Base-by-base conservation (phyloP, 2,888 invertebrate species). In the Drosophila paranaensis region DNA sequence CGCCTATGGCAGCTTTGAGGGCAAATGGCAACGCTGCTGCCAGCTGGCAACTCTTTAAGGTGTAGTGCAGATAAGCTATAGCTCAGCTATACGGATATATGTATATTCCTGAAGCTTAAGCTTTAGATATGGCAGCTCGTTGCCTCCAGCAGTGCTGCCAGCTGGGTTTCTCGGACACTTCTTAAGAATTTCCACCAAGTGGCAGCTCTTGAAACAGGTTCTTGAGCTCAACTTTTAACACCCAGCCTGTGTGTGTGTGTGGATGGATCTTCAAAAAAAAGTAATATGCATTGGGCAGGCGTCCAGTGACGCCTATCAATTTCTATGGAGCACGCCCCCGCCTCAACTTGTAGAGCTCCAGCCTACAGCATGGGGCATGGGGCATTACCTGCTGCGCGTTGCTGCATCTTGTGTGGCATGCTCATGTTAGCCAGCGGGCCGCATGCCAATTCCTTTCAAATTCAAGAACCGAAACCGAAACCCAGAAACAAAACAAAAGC, bases 371-470 rank as follows among this genome's bases (percentile, higher is more conserved):
- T 51, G 51, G 42, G 33, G 20, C 30, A 40, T 61, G 58, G 46
- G 53, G 56, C 55, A 40, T 61, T 78, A 73, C 74, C 77, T 74
- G 57, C 82, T 60, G 58, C 65, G 33, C 54, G 30, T 46, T 46
- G 55, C 82, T 43, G 55, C 82, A 56, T 75, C 69, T 79, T 83
- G 83, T 88, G 83, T 83, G 83, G 83, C 83, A 82, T 75, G 66
- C 48, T 77, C 81, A 81, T 77, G 84, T 86, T 81, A 80, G 78
- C 82, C 82, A 67, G 58, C 79, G 82, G 84, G 53, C 69, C 69
- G 55, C 51, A 65, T 68, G 81, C 82, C 80, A 80, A 80, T 80
- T 80, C 80, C 65, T 82, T 79, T 82, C 82, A 75, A 71, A 79
- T 81, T 62, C 66, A 60, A 65, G 56, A 63, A 53, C 56, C 65